These are phyloP conservation scores for Neuroterus valhalla DNA, from an alignment of 1,140 invertebrate genomes.

Conservation along the genomic window DNA sequence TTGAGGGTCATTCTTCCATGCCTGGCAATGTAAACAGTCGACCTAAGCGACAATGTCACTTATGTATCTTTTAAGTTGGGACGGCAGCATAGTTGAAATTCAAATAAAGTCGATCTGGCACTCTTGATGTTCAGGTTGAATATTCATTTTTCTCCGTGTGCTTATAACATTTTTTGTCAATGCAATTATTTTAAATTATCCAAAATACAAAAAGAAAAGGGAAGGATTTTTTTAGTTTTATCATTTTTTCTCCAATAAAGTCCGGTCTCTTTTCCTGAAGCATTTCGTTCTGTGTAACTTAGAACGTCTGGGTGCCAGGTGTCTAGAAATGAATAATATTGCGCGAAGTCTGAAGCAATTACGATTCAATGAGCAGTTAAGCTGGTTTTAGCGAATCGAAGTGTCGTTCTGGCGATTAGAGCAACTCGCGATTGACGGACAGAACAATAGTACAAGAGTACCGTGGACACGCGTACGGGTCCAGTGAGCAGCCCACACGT, in stretches of 20 bases:
- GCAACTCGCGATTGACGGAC: constrained; percentile 54
- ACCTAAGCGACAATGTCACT: too few species aligned
- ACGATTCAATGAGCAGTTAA: constrained; percentile 37
- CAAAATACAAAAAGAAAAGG: too few species aligned
- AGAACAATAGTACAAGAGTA: constrained; percentile 60
- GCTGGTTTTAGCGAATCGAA: constrained; percentile 52
- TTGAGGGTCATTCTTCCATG: too few species aligned
- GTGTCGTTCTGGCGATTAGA: constrained; percentile 53
- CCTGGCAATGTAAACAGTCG: too few species aligned
- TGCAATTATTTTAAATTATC: too few species aligned
- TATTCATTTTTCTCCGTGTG: too few species aligned
- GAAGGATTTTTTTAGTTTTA: too few species aligned
- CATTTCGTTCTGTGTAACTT: constrained; percentile 52
- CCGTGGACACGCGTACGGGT: constrained; percentile 37
- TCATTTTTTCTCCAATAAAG: background rate
- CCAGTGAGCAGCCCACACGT: constrained; percentile 51
- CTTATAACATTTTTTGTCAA: too few species aligned
- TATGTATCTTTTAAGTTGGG: too few species aligned
- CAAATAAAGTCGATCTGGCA: too few species aligned
- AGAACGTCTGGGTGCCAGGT: constrained; percentile 50
- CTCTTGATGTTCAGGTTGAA: too few species aligned
- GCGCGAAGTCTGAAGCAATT: constrained; percentile 43
- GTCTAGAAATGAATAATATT: constrained; percentile 61
- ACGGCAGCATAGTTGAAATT: too few species aligned
- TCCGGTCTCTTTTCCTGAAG: background rate